Base-by-base conservation (phyloP, 2,113 vertebrate genomes). In the Platichthys flesus region DNA sequence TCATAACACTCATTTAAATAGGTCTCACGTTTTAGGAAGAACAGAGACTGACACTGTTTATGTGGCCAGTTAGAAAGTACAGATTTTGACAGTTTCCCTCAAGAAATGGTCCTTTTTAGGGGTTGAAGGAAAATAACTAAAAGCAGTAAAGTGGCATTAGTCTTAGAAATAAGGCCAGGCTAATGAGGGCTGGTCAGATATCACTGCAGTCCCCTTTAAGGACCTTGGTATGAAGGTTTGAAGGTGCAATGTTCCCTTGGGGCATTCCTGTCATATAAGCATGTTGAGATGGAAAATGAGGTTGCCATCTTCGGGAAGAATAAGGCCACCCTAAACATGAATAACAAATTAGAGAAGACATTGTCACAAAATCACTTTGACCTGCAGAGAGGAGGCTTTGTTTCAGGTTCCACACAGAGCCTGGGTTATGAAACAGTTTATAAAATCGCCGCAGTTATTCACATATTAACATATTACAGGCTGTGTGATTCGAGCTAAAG, bases 131-230 rank as follows among this genome's bases (percentile, higher is more conserved):
- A 75, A 57, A 74, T 51, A 77, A 31, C 73, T 82, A 72, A 80
- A 82, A 35, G 71, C 65, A 72, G 54, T 6, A 31, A 60, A 70
- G 31, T 63, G 70, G 42, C 40, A 59, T 78, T 63, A 61, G 56
- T 84, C 65, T 37, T 24, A 24, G 73, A 71, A 80, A 86, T 67
- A 85, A 83, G 74, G 76, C 55, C 74, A 67, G 42, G 70, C 60
- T 83, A 82, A 80, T 84, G 73, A 84, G 70, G 67, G 69, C 54
- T 70, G 59, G 69, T 88, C 35, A 78, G 61, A 78, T 69, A 59
- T 64, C 55, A 71, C 51, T 31, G 55, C 57, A 61, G 60, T 55
- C 57, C 47, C 28, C 31, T 28, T 58, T 75, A 66, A 67, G 55
- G 61, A 81, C 74, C 80, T 86, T 79, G 74, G n/a, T 42, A 21